These are phyloP conservation scores for Agrotis segetum DNA, from an alignment of 2,888 invertebrate species.

Conservation along the genomic window DNA sequence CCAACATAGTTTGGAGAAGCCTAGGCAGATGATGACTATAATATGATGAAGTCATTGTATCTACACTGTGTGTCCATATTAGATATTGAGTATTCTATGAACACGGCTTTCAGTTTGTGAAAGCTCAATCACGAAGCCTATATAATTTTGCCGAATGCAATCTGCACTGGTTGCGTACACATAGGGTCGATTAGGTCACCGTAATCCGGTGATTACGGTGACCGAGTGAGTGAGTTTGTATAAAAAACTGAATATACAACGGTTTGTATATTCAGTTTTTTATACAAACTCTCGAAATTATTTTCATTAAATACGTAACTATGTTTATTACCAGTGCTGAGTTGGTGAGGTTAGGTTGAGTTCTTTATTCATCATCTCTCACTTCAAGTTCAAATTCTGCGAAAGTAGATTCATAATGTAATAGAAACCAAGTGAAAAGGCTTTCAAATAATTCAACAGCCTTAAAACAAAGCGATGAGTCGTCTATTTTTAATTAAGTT, in stretches of 20 bases:
- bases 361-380: background rate
- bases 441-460: conserved; percentile 22
- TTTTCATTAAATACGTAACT: background rate
- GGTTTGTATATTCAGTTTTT: background rate
- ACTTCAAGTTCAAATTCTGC: background rate
- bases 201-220: too few relatives aligned
- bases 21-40: too few relatives aligned
- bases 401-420: background rate
- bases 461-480: conserved; percentile 34
- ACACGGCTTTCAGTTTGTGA: too few relatives aligned
- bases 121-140: background rate
- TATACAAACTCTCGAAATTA: background rate
- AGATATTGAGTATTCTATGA: background rate
- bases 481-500: conserved; percentile 52
- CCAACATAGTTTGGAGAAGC: too few relatives aligned
- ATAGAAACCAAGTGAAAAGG: background rate
- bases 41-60: background rate
- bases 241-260: too few relatives aligned
- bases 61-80: background rate
- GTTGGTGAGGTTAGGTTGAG: background rate
- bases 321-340: too few relatives aligned
- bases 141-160: background rate
- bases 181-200: background rate
- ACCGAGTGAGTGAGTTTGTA: too few relatives aligned
- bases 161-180: background rate